Conservation (phyloP, 2,888 invertebrate genomes). For the Himalopsyche anomala region DNA sequence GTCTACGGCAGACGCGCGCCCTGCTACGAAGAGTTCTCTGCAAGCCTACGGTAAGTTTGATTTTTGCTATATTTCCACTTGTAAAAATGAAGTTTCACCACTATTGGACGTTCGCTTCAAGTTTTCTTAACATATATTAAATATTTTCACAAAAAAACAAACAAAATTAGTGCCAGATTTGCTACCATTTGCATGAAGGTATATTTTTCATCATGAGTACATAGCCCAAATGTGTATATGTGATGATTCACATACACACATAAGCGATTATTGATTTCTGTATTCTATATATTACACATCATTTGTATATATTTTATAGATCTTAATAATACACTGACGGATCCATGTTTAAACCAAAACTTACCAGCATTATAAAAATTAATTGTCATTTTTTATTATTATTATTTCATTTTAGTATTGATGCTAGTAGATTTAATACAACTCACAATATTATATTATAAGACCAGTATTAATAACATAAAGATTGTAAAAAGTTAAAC, state of each 20-base stretch:
- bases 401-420: no score
- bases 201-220: slow-evolving; percentile 2
- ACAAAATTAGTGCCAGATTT: not conserved
- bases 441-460: no score
- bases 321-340: no score
- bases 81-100: slow-evolving; percentile 2
- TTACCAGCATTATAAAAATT: no score
- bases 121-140: not conserved
- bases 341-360: no score
- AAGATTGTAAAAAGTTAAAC: no score
- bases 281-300: not conserved
- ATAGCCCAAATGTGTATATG: slow-evolving; percentile 6
- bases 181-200: slow-evolving; percentile 1
- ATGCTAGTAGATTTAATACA: no score
- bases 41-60: slow-evolving; percentile 62
- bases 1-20: slow-evolving; percentile 64
- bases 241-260: slow-evolving; percentile 36
- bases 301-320: no score
- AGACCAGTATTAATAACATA: no score
- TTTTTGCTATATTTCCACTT: slow-evolving; percentile 44
- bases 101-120: no score
- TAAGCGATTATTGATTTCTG: slow-evolving; percentile 15
- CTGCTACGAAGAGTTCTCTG: slow-evolving; percentile 61
- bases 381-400: no score
- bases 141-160: slow-evolving; percentile 1